Evolutionary conservation across 2,113 vertebrate species (phyloP).

Genomic region (Ophiodon elongatus): DNA sequence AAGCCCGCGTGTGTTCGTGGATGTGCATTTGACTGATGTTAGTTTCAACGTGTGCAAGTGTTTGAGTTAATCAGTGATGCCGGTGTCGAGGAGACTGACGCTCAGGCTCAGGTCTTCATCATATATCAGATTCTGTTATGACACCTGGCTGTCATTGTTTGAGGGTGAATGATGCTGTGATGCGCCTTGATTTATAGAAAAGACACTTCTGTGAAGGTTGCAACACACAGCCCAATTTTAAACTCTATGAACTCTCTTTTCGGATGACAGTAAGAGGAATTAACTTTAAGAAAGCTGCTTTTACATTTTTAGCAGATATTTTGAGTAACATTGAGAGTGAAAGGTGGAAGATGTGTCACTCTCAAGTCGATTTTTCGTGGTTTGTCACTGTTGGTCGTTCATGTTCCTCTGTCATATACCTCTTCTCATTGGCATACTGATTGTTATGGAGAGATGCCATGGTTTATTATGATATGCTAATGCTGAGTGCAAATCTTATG

Average conservation of each 20-base stretch:
- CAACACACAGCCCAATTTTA: slow-evolving; percentile 2
- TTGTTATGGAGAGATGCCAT: no score
- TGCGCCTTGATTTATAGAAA: slow-evolving; percentile 36
- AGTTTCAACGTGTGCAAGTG: slow-evolving; percentile 14
- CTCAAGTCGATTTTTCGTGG: no score
- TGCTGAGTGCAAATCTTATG: no score
- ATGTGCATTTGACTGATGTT: slow-evolving; percentile 37
- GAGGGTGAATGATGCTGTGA: slow-evolving; percentile 43
- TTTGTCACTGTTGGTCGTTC: neutral
- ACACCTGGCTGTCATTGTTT: slow-evolving; percentile 55
- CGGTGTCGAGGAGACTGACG: slow-evolving; percentile 41
- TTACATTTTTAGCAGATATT: neutral
- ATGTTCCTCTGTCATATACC: no score
- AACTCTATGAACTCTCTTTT: neutral
- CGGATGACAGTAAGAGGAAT: neutral
- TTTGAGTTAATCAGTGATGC: slow-evolving; percentile 54
- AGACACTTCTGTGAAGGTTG: slow-evolving; percentile 13
- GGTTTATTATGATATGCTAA: no score
- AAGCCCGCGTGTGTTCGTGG: neutral
- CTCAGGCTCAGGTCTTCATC: slow-evolving; percentile 2
- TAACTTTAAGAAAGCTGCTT: neutral
- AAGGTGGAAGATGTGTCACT: no score
- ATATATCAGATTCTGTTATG: slow-evolving; percentile 57
- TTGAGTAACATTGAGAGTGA: no score
- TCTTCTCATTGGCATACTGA: no score